Evolutionary conservation across 1,140 invertebrate genomes (phyloP).

Genomic region (Stegodyphus dumicola): DNA sequence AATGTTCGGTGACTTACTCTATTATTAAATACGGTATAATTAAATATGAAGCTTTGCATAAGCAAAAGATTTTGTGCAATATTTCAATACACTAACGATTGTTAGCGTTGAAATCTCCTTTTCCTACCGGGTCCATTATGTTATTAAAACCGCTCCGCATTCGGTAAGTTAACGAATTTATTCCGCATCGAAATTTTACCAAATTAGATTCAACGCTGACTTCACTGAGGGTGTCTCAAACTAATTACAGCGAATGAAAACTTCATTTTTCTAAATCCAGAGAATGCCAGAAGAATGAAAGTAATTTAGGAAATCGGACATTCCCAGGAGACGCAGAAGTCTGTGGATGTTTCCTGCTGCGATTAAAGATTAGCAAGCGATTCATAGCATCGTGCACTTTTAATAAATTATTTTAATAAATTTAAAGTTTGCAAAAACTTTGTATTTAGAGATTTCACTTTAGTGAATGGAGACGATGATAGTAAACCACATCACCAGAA

Average conservation of each 20-base stretch:
- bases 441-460: too few relatives aligned
- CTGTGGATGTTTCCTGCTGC: not conserved
- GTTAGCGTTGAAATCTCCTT: not conserved
- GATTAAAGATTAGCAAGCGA: constrained; percentile 28
- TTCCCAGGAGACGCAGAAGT: not conserved
- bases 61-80: too few relatives aligned
- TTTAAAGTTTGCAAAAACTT: not conserved
- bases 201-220: constrained; percentile 23
- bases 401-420: constrained; percentile 35
- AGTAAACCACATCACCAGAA: too few relatives aligned
- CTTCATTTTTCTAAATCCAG: constrained; percentile 20
- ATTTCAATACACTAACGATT: too few relatives aligned
- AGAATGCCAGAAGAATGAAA: constrained; percentile 1
- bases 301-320: constrained; percentile 19
- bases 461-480: too few relatives aligned
- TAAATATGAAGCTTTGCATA: too few relatives aligned
- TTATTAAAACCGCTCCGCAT: constrained; percentile 37
- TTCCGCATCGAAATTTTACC: constrained; percentile 34
- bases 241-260: constrained; percentile 48
- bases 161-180: constrained; percentile 23
- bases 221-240: constrained; percentile 5
- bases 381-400: constrained; percentile 9
- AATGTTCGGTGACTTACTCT: too few relatives aligned
- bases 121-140: constrained; percentile 11
- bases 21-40: too few relatives aligned